Conservation (phyloP, 1,140 invertebrate species). For the Palaemon carinicauda region DNA sequence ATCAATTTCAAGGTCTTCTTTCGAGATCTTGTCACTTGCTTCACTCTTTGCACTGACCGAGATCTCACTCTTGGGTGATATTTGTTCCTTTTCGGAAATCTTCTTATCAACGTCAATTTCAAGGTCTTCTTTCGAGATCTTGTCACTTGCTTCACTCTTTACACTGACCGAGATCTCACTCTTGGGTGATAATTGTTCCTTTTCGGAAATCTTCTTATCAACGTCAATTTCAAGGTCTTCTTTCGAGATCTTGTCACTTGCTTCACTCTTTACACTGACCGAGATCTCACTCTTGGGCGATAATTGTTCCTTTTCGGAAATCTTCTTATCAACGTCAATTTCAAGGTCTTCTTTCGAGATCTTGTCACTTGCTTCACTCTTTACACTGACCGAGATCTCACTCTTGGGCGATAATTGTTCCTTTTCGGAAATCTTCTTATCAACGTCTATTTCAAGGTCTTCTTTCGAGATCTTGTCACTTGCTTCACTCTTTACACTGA, state of each 20-base stretch:
- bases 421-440: not conserved
- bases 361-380: not conserved
- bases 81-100: not conserved
- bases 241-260: not conserved
- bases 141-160: slow-evolving; percentile 15
- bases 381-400: slow-evolving; percentile 17
- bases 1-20: slow-evolving; percentile 14
- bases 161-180: slow-evolving; percentile 22
- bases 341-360: not conserved
- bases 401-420: slow-evolving; percentile 16
- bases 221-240: not conserved
- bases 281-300: slow-evolving; percentile 44
- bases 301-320: slow-evolving; percentile 55
- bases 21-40: slow-evolving; percentile 10
- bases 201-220: not conserved
- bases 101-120: not conserved
- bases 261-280: slow-evolving; percentile 29
- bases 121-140: not conserved
- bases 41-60: slow-evolving; percentile 26
- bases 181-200: not conserved
- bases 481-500: slow-evolving; percentile 9
- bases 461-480: slow-evolving; percentile 23
- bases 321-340: not conserved
- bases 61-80: slow-evolving; percentile 29
- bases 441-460: slow-evolving; percentile 12